Evolutionary conservation across 2,113 vertebrate genomes (phyloP), one percentile per base, ranked within the genome.

Genomic region (Ciconia maguari): DNA sequence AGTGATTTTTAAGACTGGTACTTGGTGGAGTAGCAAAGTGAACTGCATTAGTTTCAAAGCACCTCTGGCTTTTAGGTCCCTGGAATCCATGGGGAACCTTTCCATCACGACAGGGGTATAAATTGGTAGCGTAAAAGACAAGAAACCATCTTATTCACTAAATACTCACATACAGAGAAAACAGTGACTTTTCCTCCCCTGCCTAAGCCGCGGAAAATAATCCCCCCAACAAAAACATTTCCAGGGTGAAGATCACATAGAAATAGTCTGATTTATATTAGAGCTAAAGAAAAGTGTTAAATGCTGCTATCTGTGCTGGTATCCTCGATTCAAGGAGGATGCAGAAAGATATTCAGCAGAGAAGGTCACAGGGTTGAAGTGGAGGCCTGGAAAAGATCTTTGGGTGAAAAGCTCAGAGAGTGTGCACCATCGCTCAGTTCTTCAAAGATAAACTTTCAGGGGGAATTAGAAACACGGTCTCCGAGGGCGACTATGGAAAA

Each of bases 401-500:
- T 4, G 61, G 29, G 41, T 51, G 44, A 29, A 13, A 55, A 75
- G 14, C 11, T 82, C 82, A 14, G 13, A 27, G 19, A 62, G 7
- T 1, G 0, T 3, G 5, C 15, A 6, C 20, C 2, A 1, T 5
- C 42, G 6, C 25, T 36, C 44, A 10, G 9, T 29, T 84, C 29
- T 11, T 66, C 20, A 55, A 44, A 61, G 85, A 38, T 22, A 21
- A 82, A 30, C 13, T 41, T 29, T 13, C 11, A 30, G 29, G 3
- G 22, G 22, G 41, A 5, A 29, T 80, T 22, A 58, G 62, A 62
- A 81, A 36, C 44, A 8, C 0, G 0, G 11, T 32, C 70, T 61
- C 54, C 2, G 0, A 79, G 75, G 42, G 12, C 0, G 0, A 14
- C 5, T 3, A 3, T 0, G 15, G 38, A 57, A 64, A 87, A 82